Conservation (phyloP, 2,888 invertebrate species). For the Pyrocoelia pectoralis region DNA sequence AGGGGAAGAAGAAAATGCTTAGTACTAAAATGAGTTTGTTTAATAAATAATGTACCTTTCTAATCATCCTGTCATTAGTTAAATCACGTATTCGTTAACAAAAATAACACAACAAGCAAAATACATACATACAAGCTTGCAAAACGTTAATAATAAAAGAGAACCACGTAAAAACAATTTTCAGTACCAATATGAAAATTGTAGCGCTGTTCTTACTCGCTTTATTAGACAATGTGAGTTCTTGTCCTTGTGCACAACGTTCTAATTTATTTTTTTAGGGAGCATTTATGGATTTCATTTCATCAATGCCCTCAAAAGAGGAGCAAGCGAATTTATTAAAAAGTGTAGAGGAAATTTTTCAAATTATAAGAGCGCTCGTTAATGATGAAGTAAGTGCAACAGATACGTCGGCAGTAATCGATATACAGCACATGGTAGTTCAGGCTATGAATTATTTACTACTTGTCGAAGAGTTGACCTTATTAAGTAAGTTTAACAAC, state of each 20-base stretch:
- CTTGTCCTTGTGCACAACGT: neutral
- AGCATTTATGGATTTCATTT: neutral
- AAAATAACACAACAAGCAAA: too few relatives aligned
- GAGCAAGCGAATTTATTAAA: slow-evolving; percentile 51
- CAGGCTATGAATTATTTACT: slow-evolving; percentile 45
- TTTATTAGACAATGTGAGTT: too few relatives aligned
- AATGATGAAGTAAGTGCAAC: slow-evolving; percentile 47
- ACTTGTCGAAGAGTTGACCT: slow-evolving; percentile 47
- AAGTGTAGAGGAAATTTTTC: slow-evolving; percentile 51
- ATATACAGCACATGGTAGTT: slow-evolving; percentile 44
- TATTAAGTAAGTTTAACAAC: slow-evolving; percentile 48
- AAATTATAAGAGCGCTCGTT: slow-evolving; percentile 45
- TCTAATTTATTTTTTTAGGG: neutral
- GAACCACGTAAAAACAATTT: too few relatives aligned
- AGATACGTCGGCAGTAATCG: slow-evolving; percentile 45
- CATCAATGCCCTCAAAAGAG: slow-evolving; percentile 45
- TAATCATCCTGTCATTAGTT: too few relatives aligned
- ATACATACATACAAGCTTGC: too few relatives aligned
- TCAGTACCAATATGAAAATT: too few relatives aligned
- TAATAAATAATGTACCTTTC: too few relatives aligned
- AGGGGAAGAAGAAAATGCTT: too few relatives aligned
- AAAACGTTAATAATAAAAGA: too few relatives aligned
- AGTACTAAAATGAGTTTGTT: too few relatives aligned
- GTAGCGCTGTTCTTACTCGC: too few relatives aligned
- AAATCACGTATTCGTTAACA: too few relatives aligned